These are phyloP conservation scores for Bombylius discolor DNA, from an alignment of 2,888 invertebrate species.

Conservation along the genomic window DNA sequence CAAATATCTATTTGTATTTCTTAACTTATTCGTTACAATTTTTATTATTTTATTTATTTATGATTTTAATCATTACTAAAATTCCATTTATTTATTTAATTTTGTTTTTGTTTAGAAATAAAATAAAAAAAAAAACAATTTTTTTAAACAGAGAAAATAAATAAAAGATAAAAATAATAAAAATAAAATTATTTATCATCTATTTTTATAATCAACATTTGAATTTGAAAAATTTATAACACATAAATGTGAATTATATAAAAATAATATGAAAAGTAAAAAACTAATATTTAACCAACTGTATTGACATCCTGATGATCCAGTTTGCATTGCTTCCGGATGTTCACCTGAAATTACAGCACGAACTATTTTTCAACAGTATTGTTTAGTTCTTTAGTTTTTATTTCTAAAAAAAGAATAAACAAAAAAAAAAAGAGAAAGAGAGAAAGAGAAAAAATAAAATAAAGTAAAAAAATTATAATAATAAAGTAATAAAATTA, in stretches of 20 bases:
- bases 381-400: conserved; percentile 20
- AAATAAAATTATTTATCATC: conserved; percentile 3
- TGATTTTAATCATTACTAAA: too few relatives aligned
- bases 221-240: background rate
- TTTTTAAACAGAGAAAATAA: too few relatives aligned
- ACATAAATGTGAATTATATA: conserved; percentile 2
- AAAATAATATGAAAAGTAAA: conserved; percentile 26
- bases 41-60: too few relatives aligned
- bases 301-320: conserved; percentile 36
- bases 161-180: too few relatives aligned
- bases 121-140: too few relatives aligned
- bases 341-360: conserved; percentile 40
- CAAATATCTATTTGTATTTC: too few relatives aligned
- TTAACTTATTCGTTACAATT: too few relatives aligned
- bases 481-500: background rate
- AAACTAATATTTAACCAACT: conserved; percentile 33
- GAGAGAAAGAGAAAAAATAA: background rate
- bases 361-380: conserved; percentile 37
- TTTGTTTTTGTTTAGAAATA: too few relatives aligned
- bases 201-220: conserved; percentile 1
- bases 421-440: background rate
- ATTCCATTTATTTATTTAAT: too few relatives aligned
- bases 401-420: background rate
- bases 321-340: conserved; percentile 39
- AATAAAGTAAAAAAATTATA: background rate